Evolutionary conservation across 2,113 vertebrate genomes (phyloP).

Genomic region (Cyanistes caeruleus): DNA sequence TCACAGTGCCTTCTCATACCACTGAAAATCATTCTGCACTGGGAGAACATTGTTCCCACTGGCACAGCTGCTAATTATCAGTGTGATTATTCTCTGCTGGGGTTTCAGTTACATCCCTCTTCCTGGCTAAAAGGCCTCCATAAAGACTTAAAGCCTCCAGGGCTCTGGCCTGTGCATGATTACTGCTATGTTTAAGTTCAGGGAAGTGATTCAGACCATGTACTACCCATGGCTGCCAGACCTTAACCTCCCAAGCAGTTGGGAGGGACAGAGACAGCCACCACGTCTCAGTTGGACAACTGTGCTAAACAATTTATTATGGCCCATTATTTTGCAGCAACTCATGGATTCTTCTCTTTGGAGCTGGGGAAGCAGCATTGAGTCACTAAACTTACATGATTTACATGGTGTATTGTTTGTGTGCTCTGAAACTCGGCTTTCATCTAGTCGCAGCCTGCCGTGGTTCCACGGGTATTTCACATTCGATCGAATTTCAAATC

Average conservation of each 20-base stretch:
- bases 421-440: slow-evolving; percentile 69
- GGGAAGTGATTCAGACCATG: background rate
- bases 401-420: slow-evolving; percentile 78
- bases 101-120: background rate
- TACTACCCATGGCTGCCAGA: background rate
- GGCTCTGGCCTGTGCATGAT: background rate
- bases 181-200: background rate
- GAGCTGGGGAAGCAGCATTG: background rate
- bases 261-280: background rate
- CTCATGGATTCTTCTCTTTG: background rate
- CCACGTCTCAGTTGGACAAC: rapidly evolving
- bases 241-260: background rate
- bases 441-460: slow-evolving; percentile 72
- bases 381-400: slow-evolving; percentile 87
- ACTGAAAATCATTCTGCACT: background rate
- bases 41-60: background rate
- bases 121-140: background rate
- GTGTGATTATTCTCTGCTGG: background rate
- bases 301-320: background rate
- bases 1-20: background rate
- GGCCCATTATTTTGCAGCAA: background rate
- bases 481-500: slow-evolving; percentile 83
- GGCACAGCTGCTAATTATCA: background rate
- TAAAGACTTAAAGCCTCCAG: background rate
- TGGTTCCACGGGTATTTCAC: slow-evolving; percentile 83